A percentile compares a stretch with the other conserved stretches of the same genome.
Evolutionary conservation across 2,888 invertebrate genomes (phyloP).

Genomic region (Meta bourneti): DNA sequence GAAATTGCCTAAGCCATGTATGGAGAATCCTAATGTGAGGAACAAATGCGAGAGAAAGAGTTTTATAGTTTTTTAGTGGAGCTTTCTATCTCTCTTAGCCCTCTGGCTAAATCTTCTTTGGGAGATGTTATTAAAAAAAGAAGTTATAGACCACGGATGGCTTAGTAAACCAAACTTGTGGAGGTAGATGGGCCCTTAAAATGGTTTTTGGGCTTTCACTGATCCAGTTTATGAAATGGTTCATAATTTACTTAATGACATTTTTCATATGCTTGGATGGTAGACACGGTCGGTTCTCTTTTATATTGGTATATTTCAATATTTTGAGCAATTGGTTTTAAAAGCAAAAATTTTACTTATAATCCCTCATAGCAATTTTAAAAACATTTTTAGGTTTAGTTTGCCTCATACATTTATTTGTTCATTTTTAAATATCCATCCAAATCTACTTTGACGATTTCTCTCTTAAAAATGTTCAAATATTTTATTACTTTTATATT

Average conservation of each 20-base stretch:
- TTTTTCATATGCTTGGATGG: background rate
- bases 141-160: background rate
- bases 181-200: background rate
- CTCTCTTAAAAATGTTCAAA: too few relatives aligned
- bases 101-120: background rate
- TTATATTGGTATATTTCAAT: too few relatives aligned
- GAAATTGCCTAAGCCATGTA: constrained; percentile 21
- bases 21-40: constrained; percentile 22
- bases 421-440: too few relatives aligned
- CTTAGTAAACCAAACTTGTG: background rate
- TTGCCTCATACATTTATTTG: too few relatives aligned
- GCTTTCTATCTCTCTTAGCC: background rate
- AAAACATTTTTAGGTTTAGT: too few relatives aligned
- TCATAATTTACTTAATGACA: background rate
- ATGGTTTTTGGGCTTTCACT: background rate
- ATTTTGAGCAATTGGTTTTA: too few relatives aligned
- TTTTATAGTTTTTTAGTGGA: constrained; percentile 6
- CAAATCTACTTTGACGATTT: too few relatives aligned
- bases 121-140: background rate
- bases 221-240: background rate
- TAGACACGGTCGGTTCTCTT: too few relatives aligned
- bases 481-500: too few relatives aligned
- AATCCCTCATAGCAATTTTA: too few relatives aligned
- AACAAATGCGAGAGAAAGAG: background rate
- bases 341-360: too few relatives aligned